A percentile compares a stretch with the other conserved stretches of the same genome.
Evolutionary conservation across 2,888 invertebrate species (phyloP).

Genomic region (Amiota communis): DNA sequence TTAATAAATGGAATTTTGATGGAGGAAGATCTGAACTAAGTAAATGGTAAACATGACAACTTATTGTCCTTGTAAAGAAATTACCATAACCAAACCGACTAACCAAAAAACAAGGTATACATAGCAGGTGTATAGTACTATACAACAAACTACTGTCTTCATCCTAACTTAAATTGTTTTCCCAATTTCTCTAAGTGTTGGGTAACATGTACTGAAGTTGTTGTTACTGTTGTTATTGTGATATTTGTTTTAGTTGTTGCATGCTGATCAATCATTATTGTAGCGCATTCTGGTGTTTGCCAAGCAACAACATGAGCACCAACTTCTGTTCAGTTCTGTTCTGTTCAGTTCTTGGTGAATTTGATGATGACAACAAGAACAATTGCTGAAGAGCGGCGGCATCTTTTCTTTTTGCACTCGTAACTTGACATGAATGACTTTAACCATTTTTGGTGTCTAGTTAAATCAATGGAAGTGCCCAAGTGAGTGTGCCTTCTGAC

Average conservation of each 20-base stretch:
- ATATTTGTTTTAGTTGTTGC: conserved; percentile 59
- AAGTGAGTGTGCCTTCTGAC: neutral
- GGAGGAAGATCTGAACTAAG: no score
- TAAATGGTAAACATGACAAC: no score
- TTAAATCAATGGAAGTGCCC: conserved; percentile 49
- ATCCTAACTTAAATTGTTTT: no score
- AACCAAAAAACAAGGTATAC: no score
- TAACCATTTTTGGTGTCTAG: conserved; percentile 69
- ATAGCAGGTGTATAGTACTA: no score
- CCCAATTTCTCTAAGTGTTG: conserved; percentile 38
- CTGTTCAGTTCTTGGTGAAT: neutral
- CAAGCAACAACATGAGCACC: conserved; percentile 16
- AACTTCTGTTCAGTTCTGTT: neutral
- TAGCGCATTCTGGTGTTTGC: conserved; percentile 20
- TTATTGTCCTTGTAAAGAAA: no score
- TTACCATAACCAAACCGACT: no score
- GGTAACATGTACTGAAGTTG: conserved; percentile 43
- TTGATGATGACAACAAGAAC: conserved; percentile 31
- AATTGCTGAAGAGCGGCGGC: conserved; percentile 46
- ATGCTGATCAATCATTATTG: conserved; percentile 66
- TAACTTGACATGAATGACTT: conserved; percentile 62
- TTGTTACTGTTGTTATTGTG: no score
- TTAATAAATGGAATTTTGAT: no score
- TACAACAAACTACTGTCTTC: no score
- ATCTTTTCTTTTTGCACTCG: conserved; percentile 36